A percentile compares a stretch with the other conserved stretches of the same genome.
Conservation (phyloP, 2,888 invertebrate genomes). For the Embidobia sp. region DNA sequence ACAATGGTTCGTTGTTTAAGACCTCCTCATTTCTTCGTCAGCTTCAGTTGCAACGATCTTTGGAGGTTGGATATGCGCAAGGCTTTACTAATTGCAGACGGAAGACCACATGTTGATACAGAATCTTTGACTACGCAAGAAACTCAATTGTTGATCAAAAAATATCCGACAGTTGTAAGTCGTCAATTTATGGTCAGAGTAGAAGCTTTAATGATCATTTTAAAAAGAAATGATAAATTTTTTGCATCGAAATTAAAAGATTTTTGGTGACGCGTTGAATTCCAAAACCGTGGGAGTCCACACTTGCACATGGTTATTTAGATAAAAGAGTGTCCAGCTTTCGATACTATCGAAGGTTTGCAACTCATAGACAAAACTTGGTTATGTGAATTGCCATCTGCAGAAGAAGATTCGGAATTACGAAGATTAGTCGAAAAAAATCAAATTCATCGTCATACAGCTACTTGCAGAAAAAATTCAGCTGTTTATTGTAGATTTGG, state of each 20-base stretch:
- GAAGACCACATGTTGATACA: slow-evolving; percentile 28
- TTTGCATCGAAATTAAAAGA: slow-evolving; percentile 57
- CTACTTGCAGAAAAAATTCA: slow-evolving; percentile 55
- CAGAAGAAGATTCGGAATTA: slow-evolving; percentile 54
- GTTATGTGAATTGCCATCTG: not conserved
- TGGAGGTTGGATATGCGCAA: slow-evolving; percentile 74
- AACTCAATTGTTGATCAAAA: slow-evolving; percentile 16
- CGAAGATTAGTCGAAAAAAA: slow-evolving; percentile 48
- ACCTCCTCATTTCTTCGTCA: slow-evolving; percentile 72
- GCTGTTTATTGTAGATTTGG: slow-evolving; percentile 66
- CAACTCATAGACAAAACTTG: slow-evolving; percentile 21
- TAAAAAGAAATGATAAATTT: slow-evolving; percentile 19
- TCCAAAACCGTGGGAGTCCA: slow-evolving; percentile 74
- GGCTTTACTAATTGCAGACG: slow-evolving; percentile 72
- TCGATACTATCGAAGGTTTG: slow-evolving; percentile 63
- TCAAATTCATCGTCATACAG: slow-evolving; percentile 65
- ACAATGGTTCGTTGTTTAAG: slow-evolving; percentile 73
- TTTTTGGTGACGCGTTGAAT: slow-evolving; percentile 73
- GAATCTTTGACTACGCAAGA: slow-evolving; percentile 14
- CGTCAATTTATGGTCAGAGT: slow-evolving; percentile 34
- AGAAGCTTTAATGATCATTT: slow-evolving; percentile 6
- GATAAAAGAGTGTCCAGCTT: slow-evolving; percentile 66
- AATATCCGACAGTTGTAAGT: slow-evolving; percentile 17
- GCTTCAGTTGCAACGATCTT: slow-evolving; percentile 67
- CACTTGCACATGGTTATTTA: slow-evolving; percentile 74